Base-by-base conservation (phyloP, 2,797 vertebrate genomes). In the Tenualosa thibaudeaui region DNA sequence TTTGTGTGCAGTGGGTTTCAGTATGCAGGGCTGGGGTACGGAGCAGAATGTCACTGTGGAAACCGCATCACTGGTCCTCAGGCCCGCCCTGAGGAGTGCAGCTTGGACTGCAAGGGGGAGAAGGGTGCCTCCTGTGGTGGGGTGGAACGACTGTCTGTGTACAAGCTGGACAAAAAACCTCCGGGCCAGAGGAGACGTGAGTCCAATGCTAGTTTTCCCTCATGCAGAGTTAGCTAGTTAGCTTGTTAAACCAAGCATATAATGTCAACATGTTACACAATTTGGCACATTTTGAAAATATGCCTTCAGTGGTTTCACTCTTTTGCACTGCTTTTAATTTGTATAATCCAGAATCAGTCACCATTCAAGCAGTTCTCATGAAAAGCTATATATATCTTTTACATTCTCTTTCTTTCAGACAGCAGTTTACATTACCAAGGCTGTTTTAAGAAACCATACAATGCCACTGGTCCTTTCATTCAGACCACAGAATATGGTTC, bases 11-110 rank as follows among this genome's bases (percentile, higher is more conserved):
- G 98, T 91, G 96, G 97, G 26, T 99, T 97, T 88, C 88, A 91
- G 89, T 99, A 96, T 1, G 97, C 98, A 0, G 98, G 98, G 1
- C 92, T 99, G 92, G 97, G 97, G 0, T 97, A 95, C 0, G 98
- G 98, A 19, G 95, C 97, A 0, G 98, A 99, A 92, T 99, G 98
- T 91, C 98, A 97, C 93, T 99, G 98, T 0, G 98, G 98, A 84
- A 99, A 98, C 92, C 91, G 90, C 46, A 95, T 98, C 46, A 96
- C 96, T 0, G 91, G 89, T 0, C 87, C 83, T 0, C 88, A 86
- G 5, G 90, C 95, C 0, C 92, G 93, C 6, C 94, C 94, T 0
- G 95, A 97, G 92, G 97, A 98, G 81, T 99, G 98, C 81, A 97
- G 95, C 90, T 95, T 97, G 62, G 96, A 96, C 88, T 99, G 98